Conservation (phyloP, 2,888 invertebrate genomes). For the Lysandra coridon region DNA sequence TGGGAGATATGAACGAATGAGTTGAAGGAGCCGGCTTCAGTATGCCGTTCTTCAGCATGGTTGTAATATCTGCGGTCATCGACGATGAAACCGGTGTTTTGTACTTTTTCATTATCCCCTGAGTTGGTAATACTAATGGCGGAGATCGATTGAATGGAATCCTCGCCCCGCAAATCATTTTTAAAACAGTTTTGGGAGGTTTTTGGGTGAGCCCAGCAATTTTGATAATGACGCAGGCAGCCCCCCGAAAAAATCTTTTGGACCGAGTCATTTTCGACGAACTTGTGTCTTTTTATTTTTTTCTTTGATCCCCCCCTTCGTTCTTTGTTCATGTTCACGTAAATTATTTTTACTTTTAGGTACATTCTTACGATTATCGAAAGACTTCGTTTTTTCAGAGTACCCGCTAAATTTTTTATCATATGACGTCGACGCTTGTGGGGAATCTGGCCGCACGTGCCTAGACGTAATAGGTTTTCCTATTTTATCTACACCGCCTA, state of each 20-base stretch:
- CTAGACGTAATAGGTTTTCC: too few species aligned
- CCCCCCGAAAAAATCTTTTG: constrained; percentile 32
- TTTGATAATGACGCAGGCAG: constrained; percentile 32
- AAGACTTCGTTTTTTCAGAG: too few species aligned
- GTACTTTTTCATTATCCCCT: constrained; percentile 24
- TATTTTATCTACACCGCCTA: too few species aligned
- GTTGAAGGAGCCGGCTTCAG: too few species aligned
- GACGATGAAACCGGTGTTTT: constrained; percentile 26
- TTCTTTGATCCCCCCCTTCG: neutral
- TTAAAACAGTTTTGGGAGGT: constrained; percentile 30
- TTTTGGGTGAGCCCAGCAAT: constrained; percentile 27
- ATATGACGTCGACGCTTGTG: too few species aligned
- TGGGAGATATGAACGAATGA: too few species aligned
- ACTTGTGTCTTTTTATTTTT: neutral
- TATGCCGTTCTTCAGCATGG: too few species aligned
- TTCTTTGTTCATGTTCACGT: neutral
- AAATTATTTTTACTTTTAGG: neutral
- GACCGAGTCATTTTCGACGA: constrained; percentile 30
- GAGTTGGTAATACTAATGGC: constrained; percentile 33
- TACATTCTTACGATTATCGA: too few species aligned
- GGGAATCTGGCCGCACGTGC: too few species aligned
- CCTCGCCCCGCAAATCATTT: constrained; percentile 25
- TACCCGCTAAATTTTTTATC: too few species aligned
- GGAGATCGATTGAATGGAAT: constrained; percentile 34
- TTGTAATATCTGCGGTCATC: neutral